phyloP scores from a whole-genome alignment of 2,113 vertebrate genomes.

The Pelobates fuscus region DNA sequence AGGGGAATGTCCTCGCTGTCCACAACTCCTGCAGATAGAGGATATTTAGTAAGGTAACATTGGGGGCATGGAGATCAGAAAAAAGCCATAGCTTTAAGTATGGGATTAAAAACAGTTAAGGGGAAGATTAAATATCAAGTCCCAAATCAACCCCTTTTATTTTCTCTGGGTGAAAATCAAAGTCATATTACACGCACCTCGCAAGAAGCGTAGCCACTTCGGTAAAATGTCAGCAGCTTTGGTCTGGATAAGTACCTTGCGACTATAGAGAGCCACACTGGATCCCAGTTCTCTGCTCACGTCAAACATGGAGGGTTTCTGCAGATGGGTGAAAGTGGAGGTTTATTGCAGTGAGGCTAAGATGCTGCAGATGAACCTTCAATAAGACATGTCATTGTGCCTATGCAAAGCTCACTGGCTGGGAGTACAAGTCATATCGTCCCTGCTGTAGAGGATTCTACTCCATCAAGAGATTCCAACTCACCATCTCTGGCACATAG shows the following conservation, averaged over 20 bases:
- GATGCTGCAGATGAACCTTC: too few species aligned
- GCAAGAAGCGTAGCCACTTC: conserved; percentile 92
- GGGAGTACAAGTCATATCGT: too few species aligned
- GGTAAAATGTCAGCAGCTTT: conserved; percentile 91
- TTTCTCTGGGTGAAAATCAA: too few species aligned
- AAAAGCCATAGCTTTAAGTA: too few species aligned
- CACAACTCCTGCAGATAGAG: conserved; percentile 80
- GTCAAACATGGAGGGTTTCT: conserved; percentile 97
- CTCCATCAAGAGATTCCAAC: background rate
- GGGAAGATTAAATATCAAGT: too few species aligned
- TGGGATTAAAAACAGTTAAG: too few species aligned
- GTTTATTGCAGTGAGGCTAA: background rate
- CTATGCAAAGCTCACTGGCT: background rate
- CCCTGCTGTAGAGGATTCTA: too few species aligned
- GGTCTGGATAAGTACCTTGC: conserved; percentile 94
- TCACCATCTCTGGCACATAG: conserved; percentile 86
- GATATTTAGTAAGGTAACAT: too few species aligned
- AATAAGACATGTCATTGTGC: too few species aligned
- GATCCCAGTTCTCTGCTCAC: conserved; percentile 93
- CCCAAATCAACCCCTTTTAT: too few species aligned
- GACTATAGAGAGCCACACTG: conserved; percentile 88
- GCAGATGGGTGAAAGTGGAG: conserved; percentile 27
- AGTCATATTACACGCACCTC: conserved; percentile 67
- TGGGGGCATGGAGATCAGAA: too few species aligned
- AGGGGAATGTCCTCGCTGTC: conserved; percentile 97